Evolutionary conservation across 2,797 vertebrate species (phyloP), one percentile per base, ranked within the genome.

Genomic region (Acrossocheilus fasciatus): DNA sequence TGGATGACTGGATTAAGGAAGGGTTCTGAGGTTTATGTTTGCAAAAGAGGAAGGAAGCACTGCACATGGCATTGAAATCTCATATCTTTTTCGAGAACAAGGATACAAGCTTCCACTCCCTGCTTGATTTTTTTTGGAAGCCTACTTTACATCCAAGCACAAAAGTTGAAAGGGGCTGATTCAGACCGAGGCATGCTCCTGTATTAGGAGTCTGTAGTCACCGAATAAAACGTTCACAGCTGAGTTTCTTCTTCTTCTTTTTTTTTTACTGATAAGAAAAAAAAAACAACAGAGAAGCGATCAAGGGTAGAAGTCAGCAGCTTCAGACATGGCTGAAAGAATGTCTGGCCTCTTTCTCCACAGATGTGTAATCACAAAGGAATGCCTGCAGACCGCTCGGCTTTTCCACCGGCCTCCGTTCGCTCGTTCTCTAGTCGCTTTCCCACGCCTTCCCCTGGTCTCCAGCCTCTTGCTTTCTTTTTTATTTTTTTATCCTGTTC

Each of bases 291-390:
- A 66, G 54, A 3, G 72, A 34, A 62, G 39, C 34, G 86, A 89
- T 91, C 76, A 8, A 87, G 88, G 88, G 62, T 77, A 83, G 76
- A 81, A 90, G 87, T 88, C 89, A 90, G 86, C 74, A 12, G 89
- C 84, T 84, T 90, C 90, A 93, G 91, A 94, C 91, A 90, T 80
- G 81, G 92, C 86, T 91, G 83, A 89, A 94, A 93, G 95, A 95
- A 95, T 95, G 95, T 95, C 93, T 95, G 94, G 94, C 95, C 94
- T 94, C 70, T 81, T 90, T 94, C 93, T 94, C 91, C 92, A 89
- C 92, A 90, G 83, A 93, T 94, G 93, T 95, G 95, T 95, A 95
- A 96, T 96, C 95, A 94, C 95, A 94, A 93, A 95, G 95, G 95
- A 96, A 96, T 96, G 95, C 95, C 94, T 93, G 92, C 92, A 94